Percentiles rank a stretch among this genome's conserved stretches.
phyloP scores from a whole-genome alignment of 2,888 invertebrate species.

The Allacma fusca region DNA sequence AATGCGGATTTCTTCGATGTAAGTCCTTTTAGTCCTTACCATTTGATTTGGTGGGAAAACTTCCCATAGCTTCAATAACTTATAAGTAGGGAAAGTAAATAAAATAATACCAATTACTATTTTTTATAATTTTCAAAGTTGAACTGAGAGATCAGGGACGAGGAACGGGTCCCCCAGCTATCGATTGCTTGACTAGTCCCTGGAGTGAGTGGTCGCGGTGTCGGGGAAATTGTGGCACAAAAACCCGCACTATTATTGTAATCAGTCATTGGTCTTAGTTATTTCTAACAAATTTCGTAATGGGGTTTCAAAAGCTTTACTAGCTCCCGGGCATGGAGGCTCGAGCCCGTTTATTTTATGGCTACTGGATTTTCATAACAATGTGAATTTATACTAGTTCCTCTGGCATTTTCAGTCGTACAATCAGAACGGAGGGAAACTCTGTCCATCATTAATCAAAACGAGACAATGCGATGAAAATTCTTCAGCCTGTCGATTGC shows the following conservation, averaged over 20 bases:
- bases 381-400: no score
- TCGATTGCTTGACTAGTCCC: slow-evolving; percentile 64
- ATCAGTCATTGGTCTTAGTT: neutral
- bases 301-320: no score
- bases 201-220: slow-evolving; percentile 66
- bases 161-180: slow-evolving; percentile 45
- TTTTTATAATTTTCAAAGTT: neutral
- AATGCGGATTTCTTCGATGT: slow-evolving; percentile 73
- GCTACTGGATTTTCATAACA: no score
- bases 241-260: slow-evolving; percentile 60
- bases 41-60: no score
- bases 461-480: slow-evolving; percentile 47
- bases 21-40: no score
- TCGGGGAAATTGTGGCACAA: slow-evolving; percentile 64
- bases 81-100: no score
- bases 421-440: slow-evolving; percentile 53
- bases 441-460: slow-evolving; percentile 56
- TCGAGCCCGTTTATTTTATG: no score
- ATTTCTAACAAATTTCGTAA: neutral
- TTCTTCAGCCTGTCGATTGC: slow-evolving; percentile 15
- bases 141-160: neutral
- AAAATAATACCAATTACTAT: neutral
- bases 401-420: no score
- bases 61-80: no score
- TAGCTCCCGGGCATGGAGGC: no score